Evolutionary conservation across 2,888 invertebrate species (phyloP).

Genomic region (Rhagonycha fulva): DNA sequence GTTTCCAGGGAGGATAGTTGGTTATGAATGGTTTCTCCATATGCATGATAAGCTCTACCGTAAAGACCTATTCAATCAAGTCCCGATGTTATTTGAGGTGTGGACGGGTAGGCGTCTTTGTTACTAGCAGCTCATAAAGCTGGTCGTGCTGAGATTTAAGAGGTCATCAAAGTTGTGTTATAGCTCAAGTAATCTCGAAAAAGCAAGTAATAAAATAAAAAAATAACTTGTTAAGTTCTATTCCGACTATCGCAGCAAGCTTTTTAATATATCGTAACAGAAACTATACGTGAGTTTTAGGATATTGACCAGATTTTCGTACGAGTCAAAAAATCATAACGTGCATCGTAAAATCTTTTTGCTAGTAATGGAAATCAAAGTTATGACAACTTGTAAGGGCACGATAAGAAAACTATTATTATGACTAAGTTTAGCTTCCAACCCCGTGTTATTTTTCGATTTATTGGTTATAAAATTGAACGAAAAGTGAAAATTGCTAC

Average conservation of each 20-base stretch:
- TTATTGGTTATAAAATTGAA: slow-evolving; percentile 39
- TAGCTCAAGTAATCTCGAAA: slow-evolving; percentile 23
- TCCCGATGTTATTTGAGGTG: slow-evolving; percentile 24
- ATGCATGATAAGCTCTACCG: slow-evolving; percentile 23
- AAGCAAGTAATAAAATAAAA: slow-evolving; percentile 25
- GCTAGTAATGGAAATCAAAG: slow-evolving; percentile 36
- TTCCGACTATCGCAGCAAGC: background rate
- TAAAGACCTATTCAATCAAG: slow-evolving; percentile 29
- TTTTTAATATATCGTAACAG: background rate
- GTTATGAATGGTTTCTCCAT: slow-evolving; percentile 23
- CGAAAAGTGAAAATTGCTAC: slow-evolving; percentile 13
- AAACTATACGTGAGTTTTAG: background rate
- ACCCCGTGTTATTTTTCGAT: slow-evolving; percentile 46
- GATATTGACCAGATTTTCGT: slow-evolving; percentile 10
- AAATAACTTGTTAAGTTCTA: slow-evolving; percentile 14
- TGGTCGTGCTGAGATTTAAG: slow-evolving; percentile 27
- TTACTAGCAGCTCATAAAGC: slow-evolving; percentile 23
- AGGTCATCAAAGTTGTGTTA: slow-evolving; percentile 22
- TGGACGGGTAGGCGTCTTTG: slow-evolving; percentile 23
- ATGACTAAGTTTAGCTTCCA: slow-evolving; percentile 41
- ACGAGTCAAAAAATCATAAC: background rate
- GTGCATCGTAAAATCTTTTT: slow-evolving; percentile 37
- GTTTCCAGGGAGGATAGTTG: slow-evolving; percentile 17
- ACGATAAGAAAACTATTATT: slow-evolving; percentile 44
- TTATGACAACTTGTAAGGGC: slow-evolving; percentile 37